A percentile compares a stretch with the other conserved stretches of the same genome.
These are phyloP conservation scores for Penaeus monodon DNA, from an alignment of 2,888 invertebrate species.

Conservation along the genomic window DNA sequence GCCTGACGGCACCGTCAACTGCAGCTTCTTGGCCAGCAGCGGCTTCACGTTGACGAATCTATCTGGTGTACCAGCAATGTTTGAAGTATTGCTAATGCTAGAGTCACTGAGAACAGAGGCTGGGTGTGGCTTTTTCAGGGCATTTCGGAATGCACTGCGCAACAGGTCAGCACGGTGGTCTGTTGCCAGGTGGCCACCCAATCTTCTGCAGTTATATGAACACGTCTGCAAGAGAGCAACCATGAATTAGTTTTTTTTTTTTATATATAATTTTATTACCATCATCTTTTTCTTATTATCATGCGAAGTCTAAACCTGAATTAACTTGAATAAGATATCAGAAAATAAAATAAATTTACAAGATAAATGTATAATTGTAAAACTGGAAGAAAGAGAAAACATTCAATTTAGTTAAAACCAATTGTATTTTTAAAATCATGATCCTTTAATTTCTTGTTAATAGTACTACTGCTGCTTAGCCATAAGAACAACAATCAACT, in stretches of 20 bases:
- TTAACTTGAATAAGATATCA: too few relatives aligned
- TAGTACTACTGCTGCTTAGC: too few relatives aligned
- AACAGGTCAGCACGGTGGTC: conserved; percentile 59
- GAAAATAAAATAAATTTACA: too few relatives aligned
- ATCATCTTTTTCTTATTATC: too few relatives aligned
- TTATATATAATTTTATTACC: neutral
- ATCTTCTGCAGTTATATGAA: conserved; percentile 60
- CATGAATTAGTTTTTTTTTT: neutral
- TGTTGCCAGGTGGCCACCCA: conserved; percentile 60
- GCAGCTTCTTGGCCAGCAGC: conserved; percentile 62
- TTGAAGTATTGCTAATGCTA: conserved; percentile 42
- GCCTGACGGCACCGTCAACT: conserved; percentile 56
- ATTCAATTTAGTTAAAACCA: neutral
- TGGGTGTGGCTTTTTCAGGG: conserved; percentile 63
- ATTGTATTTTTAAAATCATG: neutral
- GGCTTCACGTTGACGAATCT: conserved; percentile 63
- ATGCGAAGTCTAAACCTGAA: too few relatives aligned
- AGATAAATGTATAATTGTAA: too few relatives aligned
- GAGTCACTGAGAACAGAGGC: conserved; percentile 48
- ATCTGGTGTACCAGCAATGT: conserved; percentile 48
- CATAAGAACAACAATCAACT: neutral
- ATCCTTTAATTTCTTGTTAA: too few relatives aligned
- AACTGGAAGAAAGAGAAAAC: too few relatives aligned
- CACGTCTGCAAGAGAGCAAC: conserved; percentile 57
- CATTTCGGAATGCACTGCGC: conserved; percentile 59